A percentile compares a stretch with the other conserved stretches of the same genome.
Evolutionary conservation across 2,888 invertebrate genomes (phyloP).

Genomic region (Standfussiana lucernea): DNA sequence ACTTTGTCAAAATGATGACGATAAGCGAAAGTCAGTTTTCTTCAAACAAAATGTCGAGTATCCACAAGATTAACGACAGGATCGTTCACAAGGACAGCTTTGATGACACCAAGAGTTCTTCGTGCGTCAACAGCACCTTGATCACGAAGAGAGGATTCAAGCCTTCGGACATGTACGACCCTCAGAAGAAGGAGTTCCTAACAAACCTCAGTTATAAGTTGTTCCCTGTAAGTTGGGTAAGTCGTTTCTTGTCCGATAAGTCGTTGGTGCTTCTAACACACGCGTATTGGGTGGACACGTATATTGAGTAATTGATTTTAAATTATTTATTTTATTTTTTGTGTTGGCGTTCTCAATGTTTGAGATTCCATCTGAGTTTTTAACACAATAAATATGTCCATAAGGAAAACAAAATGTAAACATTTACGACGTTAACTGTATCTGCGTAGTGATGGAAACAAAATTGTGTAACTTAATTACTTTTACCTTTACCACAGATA

Average conservation of each 20-base stretch:
- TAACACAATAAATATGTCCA: not conserved
- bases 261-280: conserved; percentile 80
- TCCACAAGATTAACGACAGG: conserved; percentile 88
- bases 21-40: conserved; percentile 90
- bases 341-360: conserved; percentile 49
- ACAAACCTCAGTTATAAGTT: conserved; percentile 95
- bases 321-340: conserved; percentile 59
- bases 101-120: conserved; percentile 88
- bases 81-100: conserved; percentile 87
- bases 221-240: conserved; percentile 95
- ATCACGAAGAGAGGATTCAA: conserved; percentile 95
- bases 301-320: conserved; percentile 68
- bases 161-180: conserved; percentile 96
- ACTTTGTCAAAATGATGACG: conserved; percentile 86
- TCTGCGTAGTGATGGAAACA: conserved; percentile 34
- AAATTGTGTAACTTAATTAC: conserved; percentile 46
- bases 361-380: not conserved
- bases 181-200: conserved; percentile 94
- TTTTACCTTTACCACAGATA: not conserved
- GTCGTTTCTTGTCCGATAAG: conserved; percentile 78
- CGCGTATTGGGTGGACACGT: conserved; percentile 76
- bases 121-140: conserved; percentile 91
- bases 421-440: conserved; percentile 50
- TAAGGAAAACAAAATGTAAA: not conserved
- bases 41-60: conserved; percentile 88